Base-by-base conservation (phyloP, 2,888 invertebrate genomes). In the Argyresthia goedartella region DNA sequence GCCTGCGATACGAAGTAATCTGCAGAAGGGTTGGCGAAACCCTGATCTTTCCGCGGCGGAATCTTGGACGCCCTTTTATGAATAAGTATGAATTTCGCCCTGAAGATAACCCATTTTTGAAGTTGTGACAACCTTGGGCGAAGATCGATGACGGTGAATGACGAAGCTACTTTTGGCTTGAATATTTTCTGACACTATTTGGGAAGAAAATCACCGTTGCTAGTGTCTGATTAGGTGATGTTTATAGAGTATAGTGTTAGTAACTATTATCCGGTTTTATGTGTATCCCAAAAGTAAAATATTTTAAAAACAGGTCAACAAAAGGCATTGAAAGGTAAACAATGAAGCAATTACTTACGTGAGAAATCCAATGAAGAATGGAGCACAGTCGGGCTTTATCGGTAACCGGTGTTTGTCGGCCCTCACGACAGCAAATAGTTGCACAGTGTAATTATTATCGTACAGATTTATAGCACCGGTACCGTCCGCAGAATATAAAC, bases 401-500 rank as follows among this genome's bases (percentile, higher is more conserved):
- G 63, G 25, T 25, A 25, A 25, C 25, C 25, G 61, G 64, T 67
- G 69, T 73, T 73, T 68, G 70, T 66, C 64, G 63, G 61, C 68
- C 71, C 73, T 74, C 74, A 73, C 67, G 66, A 71, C 71, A 74
- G 71, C 75, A 77, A 78, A 80, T 76, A 72, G 74, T 66, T 63
- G 66, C 25, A 25, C 65, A 62, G 69, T 78, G 75, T 79, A 81
- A 82, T 84, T 79, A 84, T 81, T 81, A 84, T 78, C 73, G 71
- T 65, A 60, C 68, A 80, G 84, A 85, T 85, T 84, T 84, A 85
- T 76, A 63, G 67, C 60, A 47, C 51, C 56, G 55, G 78, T 78
- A 84, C 69, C 66, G 84, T 76, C 71, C 57, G 74, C 77, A 82
- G 76, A 78, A 81, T 79, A 77, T 73, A 79, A 80, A 81, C 74